phyloP scores from a whole-genome alignment of 2,888 invertebrate genomes.

The Zonitis immaculata region DNA sequence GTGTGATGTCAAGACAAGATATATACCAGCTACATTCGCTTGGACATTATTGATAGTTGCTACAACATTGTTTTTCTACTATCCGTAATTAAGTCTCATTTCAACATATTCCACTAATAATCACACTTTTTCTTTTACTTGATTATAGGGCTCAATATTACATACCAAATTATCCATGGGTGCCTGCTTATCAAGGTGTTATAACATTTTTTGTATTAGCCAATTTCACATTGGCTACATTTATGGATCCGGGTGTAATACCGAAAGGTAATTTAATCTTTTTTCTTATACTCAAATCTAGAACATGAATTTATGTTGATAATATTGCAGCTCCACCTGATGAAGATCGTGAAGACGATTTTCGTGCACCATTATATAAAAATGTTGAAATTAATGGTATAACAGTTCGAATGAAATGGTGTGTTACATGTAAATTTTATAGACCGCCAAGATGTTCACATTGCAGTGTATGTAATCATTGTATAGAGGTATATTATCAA shows the following conservation, averaged over 20 bases:
- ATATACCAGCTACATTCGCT: conserved; percentile 97
- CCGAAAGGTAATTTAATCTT: conserved; percentile 79
- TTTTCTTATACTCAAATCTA: too few relatives aligned
- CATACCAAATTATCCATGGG: conserved; percentile 78
- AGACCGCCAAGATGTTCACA: conserved; percentile 98
- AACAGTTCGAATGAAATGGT: conserved; percentile 99
- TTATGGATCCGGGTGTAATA: conserved; percentile 99
- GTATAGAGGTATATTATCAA: conserved; percentile 72
- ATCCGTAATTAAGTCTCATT: conserved; percentile 74
- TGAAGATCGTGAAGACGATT: conserved; percentile 97
- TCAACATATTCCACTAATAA: too few relatives aligned
- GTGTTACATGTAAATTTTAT: conserved; percentile 99
- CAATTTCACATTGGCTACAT: conserved; percentile 98
- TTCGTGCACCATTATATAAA: conserved; percentile 92
- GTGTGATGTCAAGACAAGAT: conserved; percentile 95
- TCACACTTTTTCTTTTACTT: conserved; percentile 26
- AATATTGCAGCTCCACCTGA: conserved; percentile 76
- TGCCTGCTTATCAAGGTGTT: conserved; percentile 88
- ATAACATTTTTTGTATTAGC: conserved; percentile 96
- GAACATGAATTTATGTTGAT: too few relatives aligned
- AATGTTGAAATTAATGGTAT: conserved; percentile 98
- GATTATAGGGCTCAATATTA: conserved; percentile 83
- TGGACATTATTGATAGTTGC: conserved; percentile 93
- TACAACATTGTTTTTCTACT: conserved; percentile 93
- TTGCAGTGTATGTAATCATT: conserved; percentile 98